Percentiles rank a stretch among this genome's conserved stretches.
Evolutionary conservation across 2,113 vertebrate species (phyloP).

Genomic region (Grammomys surdaster): DNA sequence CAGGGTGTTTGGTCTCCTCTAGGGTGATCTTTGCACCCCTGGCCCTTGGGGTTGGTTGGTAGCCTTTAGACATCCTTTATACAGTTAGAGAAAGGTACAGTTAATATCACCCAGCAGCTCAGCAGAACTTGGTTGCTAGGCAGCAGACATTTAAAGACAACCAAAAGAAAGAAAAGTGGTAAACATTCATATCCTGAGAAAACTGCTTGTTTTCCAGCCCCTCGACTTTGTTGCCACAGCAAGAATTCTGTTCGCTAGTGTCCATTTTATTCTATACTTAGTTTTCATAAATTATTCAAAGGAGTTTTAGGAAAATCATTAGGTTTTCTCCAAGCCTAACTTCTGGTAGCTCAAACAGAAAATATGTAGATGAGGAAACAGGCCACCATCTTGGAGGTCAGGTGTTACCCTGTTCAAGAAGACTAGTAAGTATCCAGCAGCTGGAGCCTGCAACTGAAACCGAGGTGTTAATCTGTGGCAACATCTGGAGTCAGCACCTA

Average conservation of each 20-base stretch:
- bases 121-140: constrained; percentile 81
- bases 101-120: constrained; percentile 78
- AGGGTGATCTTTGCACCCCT: not conserved
- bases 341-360: constrained; percentile 86
- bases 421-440: not conserved
- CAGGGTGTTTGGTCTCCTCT: not conserved
- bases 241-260: constrained; percentile 84
- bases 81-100: constrained; percentile 77
- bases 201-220: constrained; percentile 86
- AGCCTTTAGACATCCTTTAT: constrained; percentile 72
- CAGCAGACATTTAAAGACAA: constrained; percentile 83
- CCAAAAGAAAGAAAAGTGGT: constrained; percentile 82
- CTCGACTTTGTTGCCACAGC: constrained; percentile 78
- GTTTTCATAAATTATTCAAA: constrained; percentile 89
- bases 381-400: constrained; percentile 79
- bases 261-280: constrained; percentile 88
- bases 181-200: constrained; percentile 86
- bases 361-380: constrained; percentile 84
- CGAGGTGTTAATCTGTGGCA: not conserved
- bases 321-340: constrained; percentile 85
- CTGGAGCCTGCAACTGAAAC: not conserved
- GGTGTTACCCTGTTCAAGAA: constrained; percentile 80
- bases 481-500: not conserved
- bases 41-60: constrained; percentile 50
- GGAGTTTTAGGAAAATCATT: constrained; percentile 86